phyloP scores from a whole-genome alignment of 2,113 vertebrate species.

The Eulacestoma nigropectus region DNA sequence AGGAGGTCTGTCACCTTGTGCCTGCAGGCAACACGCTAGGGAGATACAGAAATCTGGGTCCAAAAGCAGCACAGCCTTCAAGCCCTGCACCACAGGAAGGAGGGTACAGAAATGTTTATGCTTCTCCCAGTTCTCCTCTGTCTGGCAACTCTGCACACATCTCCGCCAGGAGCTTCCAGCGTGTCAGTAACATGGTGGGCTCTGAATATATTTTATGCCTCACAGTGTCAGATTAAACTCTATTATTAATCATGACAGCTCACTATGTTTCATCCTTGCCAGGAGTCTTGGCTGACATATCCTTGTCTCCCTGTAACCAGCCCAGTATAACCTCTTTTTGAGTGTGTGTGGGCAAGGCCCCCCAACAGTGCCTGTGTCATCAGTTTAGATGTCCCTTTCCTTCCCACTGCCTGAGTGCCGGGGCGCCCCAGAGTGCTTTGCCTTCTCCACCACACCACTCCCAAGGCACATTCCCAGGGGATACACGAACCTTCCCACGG shows the following conservation, averaged over 20 bases:
- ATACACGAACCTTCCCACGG: neutral
- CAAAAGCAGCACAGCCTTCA: neutral
- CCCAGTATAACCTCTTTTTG: neutral
- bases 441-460: fast-evolving
- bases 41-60: neutral
- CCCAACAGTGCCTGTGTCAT: neutral
- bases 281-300: neutral
- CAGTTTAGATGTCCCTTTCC: neutral
- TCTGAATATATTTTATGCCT: constrained; percentile 10
- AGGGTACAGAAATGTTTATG: neutral
- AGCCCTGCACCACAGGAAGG: neutral
- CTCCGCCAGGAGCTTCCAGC: neutral
- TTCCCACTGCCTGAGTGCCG: neutral
- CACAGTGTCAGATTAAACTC: neutral
- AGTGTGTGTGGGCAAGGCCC: neutral
- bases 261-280: neutral
- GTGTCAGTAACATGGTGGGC: neutral
- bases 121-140: neutral
- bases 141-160: neutral
- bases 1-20: too few relatives aligned
- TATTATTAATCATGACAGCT: constrained; percentile 26
- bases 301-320: neutral
- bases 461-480: neutral
- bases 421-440: neutral
- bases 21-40: fast-evolving